Percentiles rank a stretch among this genome's conserved stretches.
phyloP scores from a whole-genome alignment of 2,113 vertebrate genomes.

The Apodemus sylvaticus region DNA sequence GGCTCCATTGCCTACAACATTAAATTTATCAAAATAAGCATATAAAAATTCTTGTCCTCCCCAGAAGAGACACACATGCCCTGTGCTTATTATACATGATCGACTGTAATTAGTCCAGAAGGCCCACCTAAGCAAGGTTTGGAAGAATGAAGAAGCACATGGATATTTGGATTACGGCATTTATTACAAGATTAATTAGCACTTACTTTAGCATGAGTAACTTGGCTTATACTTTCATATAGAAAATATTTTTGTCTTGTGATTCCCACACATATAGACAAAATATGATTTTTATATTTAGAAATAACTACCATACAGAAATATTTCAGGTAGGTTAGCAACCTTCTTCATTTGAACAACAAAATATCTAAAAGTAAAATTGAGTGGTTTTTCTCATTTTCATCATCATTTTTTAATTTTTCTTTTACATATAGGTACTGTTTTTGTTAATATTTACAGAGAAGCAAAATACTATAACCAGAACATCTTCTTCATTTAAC shows the following conservation, averaged over 20 bases:
- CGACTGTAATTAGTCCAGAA: neutral
- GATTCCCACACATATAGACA: neutral
- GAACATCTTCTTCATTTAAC: neutral
- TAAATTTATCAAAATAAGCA: neutral
- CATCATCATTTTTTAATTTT: neutral
- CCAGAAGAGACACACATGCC: neutral
- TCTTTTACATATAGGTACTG: neutral
- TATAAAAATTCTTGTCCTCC: neutral
- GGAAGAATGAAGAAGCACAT: accelerated
- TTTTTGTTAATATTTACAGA: neutral
- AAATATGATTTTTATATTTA: neutral
- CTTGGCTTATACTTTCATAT: neutral
- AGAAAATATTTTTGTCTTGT: neutral
- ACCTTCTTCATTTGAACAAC: neutral
- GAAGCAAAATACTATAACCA: neutral
- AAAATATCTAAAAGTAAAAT: constrained; percentile 10
- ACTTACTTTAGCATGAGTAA: neutral
- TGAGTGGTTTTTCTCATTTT: neutral
- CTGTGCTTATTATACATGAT: neutral
- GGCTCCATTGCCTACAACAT: too few species aligned
- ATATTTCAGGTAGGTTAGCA: neutral
- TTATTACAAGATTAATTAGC: neutral
- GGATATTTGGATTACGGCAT: neutral
- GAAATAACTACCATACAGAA: neutral
- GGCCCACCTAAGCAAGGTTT: too few species aligned